Base-by-base conservation (phyloP, 2,113 vertebrate species). In the Prochilodus magdalenae region DNA sequence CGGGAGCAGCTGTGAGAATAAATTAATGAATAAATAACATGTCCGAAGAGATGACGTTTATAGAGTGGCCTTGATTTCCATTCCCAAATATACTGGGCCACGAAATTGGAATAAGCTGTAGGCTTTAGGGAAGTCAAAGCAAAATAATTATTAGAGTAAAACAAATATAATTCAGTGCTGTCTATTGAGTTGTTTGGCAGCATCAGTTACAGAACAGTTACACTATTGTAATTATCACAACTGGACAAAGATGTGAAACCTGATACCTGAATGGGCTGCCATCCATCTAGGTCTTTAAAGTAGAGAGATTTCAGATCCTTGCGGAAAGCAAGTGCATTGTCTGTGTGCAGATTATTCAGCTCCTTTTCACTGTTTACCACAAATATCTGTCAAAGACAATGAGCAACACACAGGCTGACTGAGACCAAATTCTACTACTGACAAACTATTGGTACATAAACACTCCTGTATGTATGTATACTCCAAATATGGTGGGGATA, bases 261-360 rank as follows among this genome's bases (percentile, higher is more conserved):
- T 3, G 1, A 12, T 93, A 99, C 98, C 96, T 99, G 97, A 91
- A 99, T 93, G 73, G 98, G 98, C 62, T 98, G 92, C 97, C 97
- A 99, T 91, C 97, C 97, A 79, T 94, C 90, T 36, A 90, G 91
- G 87, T 99, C 97, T 93, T 96, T 98, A 90, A 98, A 99, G 91
- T 98, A 99, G 79, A 99, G 94, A 62, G 97, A 94, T 84, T 93
- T 90, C 89, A 97, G 96, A 87, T 99, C 97, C 93, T 96, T 98
- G 86, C 96, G 94, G 91, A 99, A 98, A 77, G 97, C 98, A 6
- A 99, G 92, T 0, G 96, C 96, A 0, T 99, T 97, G 66, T 96
- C 94, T 0, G 91, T 94, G 77, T 94, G 92, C 79, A 99, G 92
- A 30, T 85, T 91, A 70, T 97, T 93, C 75, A 99, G 87, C 80